These are phyloP conservation scores for Pandemis cinnamomeana DNA, from an alignment of 2,888 invertebrate species.

Conservation along the genomic window DNA sequence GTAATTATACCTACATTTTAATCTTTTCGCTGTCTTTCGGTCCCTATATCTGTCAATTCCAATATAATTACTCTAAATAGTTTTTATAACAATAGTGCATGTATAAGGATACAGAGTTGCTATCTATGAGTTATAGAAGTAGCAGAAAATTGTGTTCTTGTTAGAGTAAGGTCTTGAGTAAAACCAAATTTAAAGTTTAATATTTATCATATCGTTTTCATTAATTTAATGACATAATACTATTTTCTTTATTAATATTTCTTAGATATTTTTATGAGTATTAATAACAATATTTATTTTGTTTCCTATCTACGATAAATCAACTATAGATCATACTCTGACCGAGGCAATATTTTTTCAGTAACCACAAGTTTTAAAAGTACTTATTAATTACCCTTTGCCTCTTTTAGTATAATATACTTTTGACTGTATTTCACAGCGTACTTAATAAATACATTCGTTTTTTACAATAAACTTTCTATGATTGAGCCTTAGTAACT, in stretches of 20 bases:
- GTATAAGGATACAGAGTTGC: background rate
- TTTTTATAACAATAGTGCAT: background rate
- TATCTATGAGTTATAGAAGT: background rate
- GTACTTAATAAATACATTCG: background rate
- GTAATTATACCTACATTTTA: background rate
- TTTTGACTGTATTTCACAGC: background rate
- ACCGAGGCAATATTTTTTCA: background rate
- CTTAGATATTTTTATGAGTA: background rate
- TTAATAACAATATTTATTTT: conserved; percentile 2
- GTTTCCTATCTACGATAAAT: conserved; percentile 34
- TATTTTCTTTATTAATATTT: background rate
- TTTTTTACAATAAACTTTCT: background rate
- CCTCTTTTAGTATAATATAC: background rate
- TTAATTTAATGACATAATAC: background rate
- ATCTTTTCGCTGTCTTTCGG: conserved; percentile 6
- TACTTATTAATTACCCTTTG: background rate
- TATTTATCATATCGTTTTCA: background rate
- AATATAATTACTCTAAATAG: background rate
- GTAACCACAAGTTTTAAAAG: background rate
- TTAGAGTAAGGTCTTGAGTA: background rate
- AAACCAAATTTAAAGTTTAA: background rate
- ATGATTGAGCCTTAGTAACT: background rate
- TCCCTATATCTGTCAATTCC: background rate
- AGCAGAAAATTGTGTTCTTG: background rate
- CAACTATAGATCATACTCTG: conserved; percentile 9